Evolutionary conservation across 2,113 vertebrate genomes (phyloP).

Genomic region (Rhagologus leucostigma): DNA sequence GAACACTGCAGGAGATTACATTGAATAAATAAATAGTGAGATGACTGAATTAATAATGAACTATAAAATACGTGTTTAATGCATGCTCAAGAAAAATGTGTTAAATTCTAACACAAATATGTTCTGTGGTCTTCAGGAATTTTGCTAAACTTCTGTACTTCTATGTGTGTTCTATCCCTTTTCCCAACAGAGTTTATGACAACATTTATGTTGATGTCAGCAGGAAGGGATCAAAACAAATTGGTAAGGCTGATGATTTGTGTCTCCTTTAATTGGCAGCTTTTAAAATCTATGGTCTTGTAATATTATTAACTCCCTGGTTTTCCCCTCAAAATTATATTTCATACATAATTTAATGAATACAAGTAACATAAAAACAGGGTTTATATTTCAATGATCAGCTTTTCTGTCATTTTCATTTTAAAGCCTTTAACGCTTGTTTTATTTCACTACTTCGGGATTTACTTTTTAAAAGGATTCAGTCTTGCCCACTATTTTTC

Average conservation of each 20-base stretch:
- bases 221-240: not conserved
- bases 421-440: not conserved
- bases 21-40: not conserved
- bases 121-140: conserved; percentile 10
- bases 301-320: not conserved
- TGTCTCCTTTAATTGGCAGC: not conserved
- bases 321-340: not conserved
- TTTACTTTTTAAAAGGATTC: not conserved
- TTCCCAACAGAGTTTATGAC: not conserved
- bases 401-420: not conserved
- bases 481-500: not conserved
- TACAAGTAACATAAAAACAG: not conserved
- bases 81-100: not conserved
- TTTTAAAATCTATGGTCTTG: not conserved
- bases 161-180: not conserved
- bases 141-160: not conserved
- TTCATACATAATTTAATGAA: not conserved
- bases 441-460: not conserved
- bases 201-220: not conserved
- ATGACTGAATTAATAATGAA: not conserved
- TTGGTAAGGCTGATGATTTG: not conserved
- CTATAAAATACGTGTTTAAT: not conserved
- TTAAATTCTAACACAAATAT: not conserved
- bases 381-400: not conserved
- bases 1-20: not conserved